phyloP scores from a whole-genome alignment of 2,113 vertebrate genomes.

The Poeciliopsis turrubarensis region DNA sequence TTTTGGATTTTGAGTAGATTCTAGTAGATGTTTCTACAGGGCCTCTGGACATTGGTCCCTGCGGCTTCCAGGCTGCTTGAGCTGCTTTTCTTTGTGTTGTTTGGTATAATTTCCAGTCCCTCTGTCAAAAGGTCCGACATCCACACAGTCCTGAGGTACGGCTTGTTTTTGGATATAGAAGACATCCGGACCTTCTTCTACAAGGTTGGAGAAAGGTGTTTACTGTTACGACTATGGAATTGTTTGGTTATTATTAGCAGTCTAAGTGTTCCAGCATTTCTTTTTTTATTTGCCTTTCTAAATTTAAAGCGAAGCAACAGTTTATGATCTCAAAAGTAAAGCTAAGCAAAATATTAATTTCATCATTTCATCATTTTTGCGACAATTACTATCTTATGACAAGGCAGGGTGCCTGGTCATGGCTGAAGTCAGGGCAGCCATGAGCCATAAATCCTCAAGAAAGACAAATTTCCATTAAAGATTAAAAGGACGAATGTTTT shows the following conservation, averaged over 20 bases:
- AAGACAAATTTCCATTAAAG: neutral
- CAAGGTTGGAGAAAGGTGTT: too few species aligned
- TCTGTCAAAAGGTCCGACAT: neutral
- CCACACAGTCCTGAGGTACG: too few species aligned
- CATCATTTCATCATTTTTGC: neutral
- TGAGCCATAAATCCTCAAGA: neutral
- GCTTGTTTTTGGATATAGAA: too few species aligned
- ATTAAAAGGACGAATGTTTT: neutral
- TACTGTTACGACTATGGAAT: too few species aligned
- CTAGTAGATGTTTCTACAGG: neutral
- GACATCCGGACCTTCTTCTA: too few species aligned
- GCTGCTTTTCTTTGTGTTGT: neutral
- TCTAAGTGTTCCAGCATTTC: too few species aligned
- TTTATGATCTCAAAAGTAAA: neutral
- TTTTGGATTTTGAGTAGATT: neutral
- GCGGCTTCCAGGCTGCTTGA: too few species aligned
- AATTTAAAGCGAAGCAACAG: neutral
- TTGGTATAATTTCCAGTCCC: neutral
- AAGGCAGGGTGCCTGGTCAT: neutral
- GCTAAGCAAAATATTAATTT: neutral
- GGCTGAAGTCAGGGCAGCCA: neutral
- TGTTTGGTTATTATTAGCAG: too few species aligned
- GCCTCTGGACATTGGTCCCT: neutral
- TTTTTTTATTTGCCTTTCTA: too few species aligned
- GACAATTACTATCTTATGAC: neutral